Evolutionary conservation across 2,888 invertebrate genomes (phyloP).

Genomic region (Caenorhabditis wallacei): DNA sequence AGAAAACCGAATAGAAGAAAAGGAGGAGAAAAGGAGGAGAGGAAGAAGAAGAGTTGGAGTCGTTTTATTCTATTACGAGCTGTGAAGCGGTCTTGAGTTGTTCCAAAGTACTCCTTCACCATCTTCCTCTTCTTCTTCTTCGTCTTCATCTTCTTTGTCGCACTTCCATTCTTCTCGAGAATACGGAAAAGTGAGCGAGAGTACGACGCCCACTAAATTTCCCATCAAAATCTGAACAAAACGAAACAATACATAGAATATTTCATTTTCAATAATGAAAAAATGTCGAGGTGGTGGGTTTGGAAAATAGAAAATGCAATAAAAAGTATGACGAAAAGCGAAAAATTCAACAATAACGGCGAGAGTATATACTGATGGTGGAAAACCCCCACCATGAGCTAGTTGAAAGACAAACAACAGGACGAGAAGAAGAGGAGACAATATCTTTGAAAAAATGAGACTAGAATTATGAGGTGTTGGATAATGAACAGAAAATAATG

Average conservation of each 20-base stretch:
- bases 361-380: background rate
- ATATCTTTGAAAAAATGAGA: slow-evolving; percentile 10
- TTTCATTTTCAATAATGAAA: slow-evolving; percentile 35
- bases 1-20: slow-evolving; percentile 20
- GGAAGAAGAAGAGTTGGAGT: slow-evolving; percentile 46
- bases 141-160: slow-evolving; percentile 3
- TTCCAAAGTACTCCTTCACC: slow-evolving; percentile 56
- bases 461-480: slow-evolving; percentile 24
- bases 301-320: slow-evolving; percentile 20
- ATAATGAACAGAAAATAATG: background rate
- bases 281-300: background rate
- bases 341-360: slow-evolving; percentile 32
- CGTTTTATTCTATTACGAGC: slow-evolving; percentile 65
- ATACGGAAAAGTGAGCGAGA: slow-evolving; percentile 12
- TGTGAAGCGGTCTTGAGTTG: slow-evolving; percentile 64
- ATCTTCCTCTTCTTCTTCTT: slow-evolving; percentile 15
- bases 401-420: slow-evolving; percentile 47
- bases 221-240: slow-evolving; percentile 4
- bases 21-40: background rate
- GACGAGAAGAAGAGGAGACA: slow-evolving; percentile 18
- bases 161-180: slow-evolving; percentile 54
- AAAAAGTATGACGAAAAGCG: slow-evolving; percentile 19
- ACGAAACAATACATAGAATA: slow-evolving; percentile 6
- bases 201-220: background rate
- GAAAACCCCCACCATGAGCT: background rate